phyloP scores from a whole-genome alignment of 2,113 vertebrate species.

The Campylomormyrus numenius region DNA sequence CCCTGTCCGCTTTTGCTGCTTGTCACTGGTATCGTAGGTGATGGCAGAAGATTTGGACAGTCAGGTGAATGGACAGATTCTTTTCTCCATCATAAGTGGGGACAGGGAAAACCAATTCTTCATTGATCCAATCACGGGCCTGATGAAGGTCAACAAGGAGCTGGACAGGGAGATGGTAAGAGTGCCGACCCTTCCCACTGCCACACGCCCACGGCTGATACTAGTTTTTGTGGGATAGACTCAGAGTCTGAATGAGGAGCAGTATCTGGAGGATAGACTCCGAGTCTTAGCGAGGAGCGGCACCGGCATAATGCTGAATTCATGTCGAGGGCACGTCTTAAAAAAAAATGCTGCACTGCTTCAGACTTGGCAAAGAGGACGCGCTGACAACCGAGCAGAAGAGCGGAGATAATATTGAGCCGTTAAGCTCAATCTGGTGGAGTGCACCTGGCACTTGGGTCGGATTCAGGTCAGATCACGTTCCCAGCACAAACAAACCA shows the following conservation, averaged over 20 bases:
- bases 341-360: background rate
- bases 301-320: background rate
- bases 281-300: slow-evolving; percentile 15
- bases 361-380: background rate
- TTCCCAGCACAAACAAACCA: background rate
- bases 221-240: background rate
- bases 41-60: slow-evolving; percentile 89
- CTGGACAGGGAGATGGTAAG: slow-evolving; percentile 91
- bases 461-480: background rate
- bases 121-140: slow-evolving; percentile 76
- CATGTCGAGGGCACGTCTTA: background rate
- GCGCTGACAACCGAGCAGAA: background rate
- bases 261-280: background rate
- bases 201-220: background rate
- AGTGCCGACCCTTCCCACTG: background rate
- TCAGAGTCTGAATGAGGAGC: background rate
- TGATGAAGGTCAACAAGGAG: slow-evolving; percentile 87
- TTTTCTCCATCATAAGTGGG: slow-evolving; percentile 82
- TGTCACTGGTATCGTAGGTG: slow-evolving; percentile 58
- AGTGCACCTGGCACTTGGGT: background rate
- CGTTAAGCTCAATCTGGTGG: background rate
- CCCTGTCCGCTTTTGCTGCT: background rate
- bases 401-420: background rate
- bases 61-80: slow-evolving; percentile 75
- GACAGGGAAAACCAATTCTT: slow-evolving; percentile 84